phyloP scores from a whole-genome alignment of 1,140 invertebrate genomes.

The Pogonus chalceus region DNA sequence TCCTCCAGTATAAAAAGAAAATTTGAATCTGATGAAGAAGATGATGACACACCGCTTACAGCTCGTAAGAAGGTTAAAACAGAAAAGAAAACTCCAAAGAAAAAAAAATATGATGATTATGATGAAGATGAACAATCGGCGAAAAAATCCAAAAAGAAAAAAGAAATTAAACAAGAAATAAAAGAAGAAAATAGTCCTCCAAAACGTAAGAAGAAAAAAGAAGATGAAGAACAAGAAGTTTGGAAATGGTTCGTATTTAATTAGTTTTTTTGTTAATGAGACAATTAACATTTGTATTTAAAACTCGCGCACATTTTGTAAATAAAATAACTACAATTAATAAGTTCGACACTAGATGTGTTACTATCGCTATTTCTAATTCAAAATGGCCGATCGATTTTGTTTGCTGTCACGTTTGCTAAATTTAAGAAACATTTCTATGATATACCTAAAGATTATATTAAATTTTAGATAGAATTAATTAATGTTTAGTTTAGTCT shows the following conservation, averaged over 20 bases:
- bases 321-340: too few relatives aligned
- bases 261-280: conserved; percentile 8
- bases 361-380: too few relatives aligned
- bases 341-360: too few relatives aligned
- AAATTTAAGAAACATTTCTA: too few relatives aligned
- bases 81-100: conserved; percentile 51
- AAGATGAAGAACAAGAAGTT: conserved; percentile 73
- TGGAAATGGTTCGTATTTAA: conserved; percentile 78
- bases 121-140: conserved; percentile 48
- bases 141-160: conserved; percentile 41
- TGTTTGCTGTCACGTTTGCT: too few relatives aligned
- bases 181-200: conserved; percentile 40
- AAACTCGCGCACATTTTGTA: too few relatives aligned
- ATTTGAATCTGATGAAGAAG: conserved; percentile 41
- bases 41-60: conserved; percentile 56
- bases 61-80: conserved; percentile 61
- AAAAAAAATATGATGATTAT: conserved; percentile 46
- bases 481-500: too few relatives aligned
- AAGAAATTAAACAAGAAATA: conserved; percentile 31
- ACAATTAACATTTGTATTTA: too few relatives aligned
- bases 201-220: conserved; percentile 60
- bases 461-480: too few relatives aligned
- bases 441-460: too few relatives aligned
- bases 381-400: too few relatives aligned
- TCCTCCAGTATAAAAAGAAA: conserved; percentile 34